Conservation (phyloP, 2,113 vertebrate genomes). For the human (Homo sapiens) region GRCh38 chr16:48387001-48387500, state of each 20-base stretch:
- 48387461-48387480: neutral
- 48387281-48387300: neutral
- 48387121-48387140: accelerated
- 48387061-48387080: neutral
- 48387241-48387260: neutral
- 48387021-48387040: neutral
- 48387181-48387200: neutral
- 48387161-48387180: neutral
- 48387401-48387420: no score
- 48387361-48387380: neutral
- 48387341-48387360: neutral
- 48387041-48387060: neutral
- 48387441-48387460: neutral
- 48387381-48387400: accelerated
- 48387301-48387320: neutral
- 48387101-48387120: neutral
- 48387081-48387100: neutral
- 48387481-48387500: neutral
- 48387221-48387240: neutral
- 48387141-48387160: neutral
- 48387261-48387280: neutral
- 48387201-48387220: neutral
- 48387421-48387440: neutral
- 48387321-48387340: neutral
- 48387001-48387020: neutral